Conservation (phyloP, 1,140 invertebrate genomes). For the Aphaenogaster ashmeadi region DNA sequence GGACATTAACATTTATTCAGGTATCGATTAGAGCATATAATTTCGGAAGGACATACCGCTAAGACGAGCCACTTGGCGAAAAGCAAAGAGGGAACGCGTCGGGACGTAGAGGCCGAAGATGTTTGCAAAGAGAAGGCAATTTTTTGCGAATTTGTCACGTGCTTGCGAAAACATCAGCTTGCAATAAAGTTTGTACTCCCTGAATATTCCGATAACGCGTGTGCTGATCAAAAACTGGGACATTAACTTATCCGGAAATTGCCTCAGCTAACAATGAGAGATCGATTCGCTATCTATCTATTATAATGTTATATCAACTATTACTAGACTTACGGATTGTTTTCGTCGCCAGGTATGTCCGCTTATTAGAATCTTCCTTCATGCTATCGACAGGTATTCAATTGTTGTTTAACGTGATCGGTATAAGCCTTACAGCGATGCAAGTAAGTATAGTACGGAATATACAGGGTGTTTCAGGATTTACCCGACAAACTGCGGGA, state of each 20-base stretch:
- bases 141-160: background rate
- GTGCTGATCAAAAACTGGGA: background rate
- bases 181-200: conserved; percentile 17
- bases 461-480: background rate
- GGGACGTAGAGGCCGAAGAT: no score
- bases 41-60: background rate
- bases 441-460: background rate
- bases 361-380: conserved; percentile 2
- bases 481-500: no score
- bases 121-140: background rate
- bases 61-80: background rate
- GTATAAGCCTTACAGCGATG: background rate
- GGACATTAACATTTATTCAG: background rate
- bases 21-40: background rate
- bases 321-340: background rate
- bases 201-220: background rate
- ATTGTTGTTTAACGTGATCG: background rate
- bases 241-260: background rate
- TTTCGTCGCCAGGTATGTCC: background rate
- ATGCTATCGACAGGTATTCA: conserved; percentile 9
- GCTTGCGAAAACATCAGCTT: conserved; percentile 27
- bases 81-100: background rate
- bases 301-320: background rate
- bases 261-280: background rate
- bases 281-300: background rate